Evolutionary conservation across 2,888 invertebrate species (phyloP).

Genomic region (Eupithecia subumbrata): DNA sequence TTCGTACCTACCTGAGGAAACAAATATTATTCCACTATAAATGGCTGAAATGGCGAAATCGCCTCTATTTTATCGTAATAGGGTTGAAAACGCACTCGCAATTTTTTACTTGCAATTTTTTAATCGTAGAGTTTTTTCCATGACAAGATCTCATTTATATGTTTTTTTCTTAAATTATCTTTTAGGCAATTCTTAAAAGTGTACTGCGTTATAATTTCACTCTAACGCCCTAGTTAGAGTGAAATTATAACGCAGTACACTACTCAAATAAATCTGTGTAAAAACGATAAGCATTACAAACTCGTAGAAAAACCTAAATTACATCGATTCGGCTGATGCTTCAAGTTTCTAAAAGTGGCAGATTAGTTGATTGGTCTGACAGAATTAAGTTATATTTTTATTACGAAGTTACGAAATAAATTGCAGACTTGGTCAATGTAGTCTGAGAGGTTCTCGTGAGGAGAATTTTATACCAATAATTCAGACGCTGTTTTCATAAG

Average conservation of each 20-base stretch:
- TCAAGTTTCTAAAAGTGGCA: background rate
- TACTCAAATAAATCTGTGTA: background rate
- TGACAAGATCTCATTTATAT: background rate
- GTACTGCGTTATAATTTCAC: too few relatives aligned
- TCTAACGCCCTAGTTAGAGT: too few relatives aligned
- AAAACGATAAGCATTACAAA: background rate
- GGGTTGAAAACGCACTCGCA: background rate
- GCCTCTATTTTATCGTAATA: background rate
- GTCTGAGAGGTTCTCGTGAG: background rate
- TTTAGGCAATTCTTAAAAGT: background rate
- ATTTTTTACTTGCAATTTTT: background rate
- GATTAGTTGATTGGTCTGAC: background rate
- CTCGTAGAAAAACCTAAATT: background rate
- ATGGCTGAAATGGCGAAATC: background rate
- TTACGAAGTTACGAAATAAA: background rate
- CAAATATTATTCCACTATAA: background rate
- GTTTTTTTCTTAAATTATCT: background rate
- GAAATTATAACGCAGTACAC: background rate
- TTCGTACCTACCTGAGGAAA: conserved; percentile 16
- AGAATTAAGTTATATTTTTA: background rate
- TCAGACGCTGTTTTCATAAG: background rate
- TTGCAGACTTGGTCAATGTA: background rate
- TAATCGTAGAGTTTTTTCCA: background rate
- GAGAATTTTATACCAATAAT: background rate
- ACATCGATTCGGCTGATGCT: background rate